These are phyloP conservation scores for Anastrepha ludens DNA, from an alignment of 1,140 invertebrate genomes.

Conservation along the genomic window DNA sequence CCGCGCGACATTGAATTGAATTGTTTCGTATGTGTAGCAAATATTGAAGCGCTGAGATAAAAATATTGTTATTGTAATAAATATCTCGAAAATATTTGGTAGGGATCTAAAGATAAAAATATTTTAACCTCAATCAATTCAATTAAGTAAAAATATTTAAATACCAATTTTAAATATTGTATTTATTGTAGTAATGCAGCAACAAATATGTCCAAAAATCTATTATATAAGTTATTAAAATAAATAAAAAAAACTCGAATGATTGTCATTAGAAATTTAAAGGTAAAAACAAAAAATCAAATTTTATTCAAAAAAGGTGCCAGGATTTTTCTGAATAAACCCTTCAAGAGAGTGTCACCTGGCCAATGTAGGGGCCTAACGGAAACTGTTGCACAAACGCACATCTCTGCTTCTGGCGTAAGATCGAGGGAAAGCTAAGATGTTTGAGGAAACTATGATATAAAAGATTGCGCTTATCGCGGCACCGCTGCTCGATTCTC, in stretches of 20 bases:
- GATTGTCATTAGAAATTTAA: neutral
- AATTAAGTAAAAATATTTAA: constrained; percentile 43
- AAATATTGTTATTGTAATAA: constrained; percentile 35
- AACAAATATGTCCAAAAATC: constrained; percentile 35
- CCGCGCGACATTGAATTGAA: constrained; percentile 42
- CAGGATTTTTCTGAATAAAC: too few species aligned
- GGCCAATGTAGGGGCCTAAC: too few species aligned
- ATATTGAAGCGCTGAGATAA: neutral
- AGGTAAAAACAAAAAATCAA: neutral
- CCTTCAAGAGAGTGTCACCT: too few species aligned
- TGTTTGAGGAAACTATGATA: too few species aligned
- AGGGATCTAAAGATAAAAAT: constrained; percentile 25
- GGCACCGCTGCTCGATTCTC: too few species aligned
- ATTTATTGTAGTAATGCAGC: constrained; percentile 44
- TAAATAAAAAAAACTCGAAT: constrained; percentile 37
- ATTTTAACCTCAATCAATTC: constrained; percentile 47
- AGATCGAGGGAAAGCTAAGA: too few species aligned
- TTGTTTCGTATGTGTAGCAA: constrained; percentile 44
- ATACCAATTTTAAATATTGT: constrained; percentile 46
- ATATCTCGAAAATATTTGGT: constrained; percentile 36
- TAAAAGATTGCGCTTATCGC: too few species aligned
- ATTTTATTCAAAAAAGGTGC: too few species aligned
- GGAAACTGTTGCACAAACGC: too few species aligned
- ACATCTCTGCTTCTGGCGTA: too few species aligned
- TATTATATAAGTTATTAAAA: constrained; percentile 36